Conservation (phyloP, 2,797 vertebrate genomes). For the Graptemys geographica region DNA sequence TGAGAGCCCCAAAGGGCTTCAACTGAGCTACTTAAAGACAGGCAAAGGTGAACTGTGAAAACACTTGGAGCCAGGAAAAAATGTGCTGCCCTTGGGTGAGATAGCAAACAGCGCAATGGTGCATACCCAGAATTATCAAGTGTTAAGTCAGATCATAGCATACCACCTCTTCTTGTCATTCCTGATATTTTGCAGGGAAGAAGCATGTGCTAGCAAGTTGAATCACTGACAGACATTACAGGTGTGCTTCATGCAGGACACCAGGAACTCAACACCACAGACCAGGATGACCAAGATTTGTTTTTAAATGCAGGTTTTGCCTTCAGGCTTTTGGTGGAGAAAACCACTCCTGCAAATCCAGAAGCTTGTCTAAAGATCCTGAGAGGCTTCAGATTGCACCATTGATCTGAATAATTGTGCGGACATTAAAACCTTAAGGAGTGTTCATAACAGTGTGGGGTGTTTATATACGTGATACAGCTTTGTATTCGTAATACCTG, state of each 20-base stretch:
- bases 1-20: not conserved
- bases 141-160: not conserved
- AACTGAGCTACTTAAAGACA: not conserved
- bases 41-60: not conserved
- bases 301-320: not conserved
- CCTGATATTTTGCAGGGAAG: not conserved
- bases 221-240: not conserved
- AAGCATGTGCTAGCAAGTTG: not conserved
- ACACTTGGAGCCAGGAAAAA: not conserved
- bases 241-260: not conserved
- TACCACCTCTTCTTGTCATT: not conserved
- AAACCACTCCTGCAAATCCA: not conserved
- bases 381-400: not conserved
- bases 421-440: not conserved
- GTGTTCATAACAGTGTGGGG: not conserved
- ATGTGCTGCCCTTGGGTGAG: not conserved
- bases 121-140: not conserved
- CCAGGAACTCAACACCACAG: not conserved
- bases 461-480: not conserved
- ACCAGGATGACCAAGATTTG: not conserved
- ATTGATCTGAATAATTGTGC: not conserved
- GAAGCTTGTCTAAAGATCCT: not conserved
- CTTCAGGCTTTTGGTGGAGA: not conserved
- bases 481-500: not conserved
- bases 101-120: not conserved